Percentiles rank a stretch among this genome's conserved stretches.
phyloP scores from a whole-genome alignment of 2,888 invertebrate genomes.

The Chorisops tibialis region DNA sequence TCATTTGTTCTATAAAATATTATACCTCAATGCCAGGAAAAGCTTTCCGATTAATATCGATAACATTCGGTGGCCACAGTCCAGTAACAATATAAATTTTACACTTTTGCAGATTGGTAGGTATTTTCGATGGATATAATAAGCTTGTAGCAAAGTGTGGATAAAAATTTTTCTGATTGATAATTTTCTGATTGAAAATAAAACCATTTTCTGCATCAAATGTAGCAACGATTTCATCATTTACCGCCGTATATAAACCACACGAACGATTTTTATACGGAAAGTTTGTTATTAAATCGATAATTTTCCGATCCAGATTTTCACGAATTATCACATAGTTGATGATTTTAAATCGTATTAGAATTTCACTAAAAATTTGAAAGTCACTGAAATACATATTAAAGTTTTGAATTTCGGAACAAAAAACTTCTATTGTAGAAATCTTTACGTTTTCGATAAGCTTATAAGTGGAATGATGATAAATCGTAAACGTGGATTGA shows the following conservation, averaged over 20 bases:
- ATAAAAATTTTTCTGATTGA: constrained; percentile 4
- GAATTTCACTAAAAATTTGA: not conserved
- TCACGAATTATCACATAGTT: constrained; percentile 23
- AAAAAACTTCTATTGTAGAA: not conserved
- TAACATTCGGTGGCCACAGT: constrained; percentile 31
- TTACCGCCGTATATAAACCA: constrained; percentile 21
- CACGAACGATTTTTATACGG: constrained; percentile 25
- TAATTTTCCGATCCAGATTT: not conserved
- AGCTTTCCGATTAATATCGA: constrained; percentile 17
- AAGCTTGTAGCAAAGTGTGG: not conserved
- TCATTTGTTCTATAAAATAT: not conserved
- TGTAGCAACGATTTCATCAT: constrained; percentile 13
- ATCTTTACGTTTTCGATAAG: not conserved
- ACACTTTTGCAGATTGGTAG: constrained; percentile 21
- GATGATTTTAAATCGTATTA: constrained; percentile 10
- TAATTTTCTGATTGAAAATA: not conserved
- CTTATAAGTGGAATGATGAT: constrained; percentile 1
- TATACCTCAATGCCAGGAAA: constrained; percentile 30
- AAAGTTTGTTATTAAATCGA: constrained; percentile 21
- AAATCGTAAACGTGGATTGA: constrained; percentile 1
- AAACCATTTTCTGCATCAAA: constrained; percentile 4
- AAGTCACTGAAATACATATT: not conserved
- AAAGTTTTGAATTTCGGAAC: not conserved
- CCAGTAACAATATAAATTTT: constrained; percentile 27
- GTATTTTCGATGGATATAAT: constrained; percentile 27